Evolutionary conservation across 2,797 vertebrate species (phyloP).

Genomic region (Podargus strigoides): DNA sequence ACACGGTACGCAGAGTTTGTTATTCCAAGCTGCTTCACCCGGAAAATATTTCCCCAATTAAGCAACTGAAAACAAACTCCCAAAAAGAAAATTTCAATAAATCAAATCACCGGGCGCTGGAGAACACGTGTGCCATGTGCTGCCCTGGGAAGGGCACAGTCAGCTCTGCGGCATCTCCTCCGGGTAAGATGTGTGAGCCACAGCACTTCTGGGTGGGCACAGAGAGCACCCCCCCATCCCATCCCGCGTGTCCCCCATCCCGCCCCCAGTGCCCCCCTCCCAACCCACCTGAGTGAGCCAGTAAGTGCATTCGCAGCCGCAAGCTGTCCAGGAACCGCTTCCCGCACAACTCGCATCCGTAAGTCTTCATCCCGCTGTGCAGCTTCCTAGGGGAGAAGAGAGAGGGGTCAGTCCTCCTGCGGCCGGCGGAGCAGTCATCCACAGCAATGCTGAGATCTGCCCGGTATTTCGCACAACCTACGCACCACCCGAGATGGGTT

Average conservation of each 20-base stretch:
- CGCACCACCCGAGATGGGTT: fast-evolving
- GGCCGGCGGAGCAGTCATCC: not conserved
- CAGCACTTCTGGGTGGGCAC: not conserved
- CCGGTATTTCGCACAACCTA: not conserved
- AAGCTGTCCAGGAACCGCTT: slow-evolving; percentile 94
- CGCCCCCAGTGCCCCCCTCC: not conserved
- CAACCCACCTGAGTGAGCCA: slow-evolving; percentile 94
- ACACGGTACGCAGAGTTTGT: not conserved
- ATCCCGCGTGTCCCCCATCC: not conserved
- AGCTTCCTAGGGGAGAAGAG: slow-evolving; percentile 84
- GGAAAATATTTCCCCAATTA: slow-evolving; percentile 6
- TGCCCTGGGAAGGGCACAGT: not conserved
- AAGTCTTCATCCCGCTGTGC: slow-evolving; percentile 94
- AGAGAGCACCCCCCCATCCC: not conserved
- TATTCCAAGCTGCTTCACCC: not conserved
- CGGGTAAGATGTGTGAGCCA: fast-evolving
- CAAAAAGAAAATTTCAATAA: not conserved
- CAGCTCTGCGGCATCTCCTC: not conserved
- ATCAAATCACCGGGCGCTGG: not conserved
- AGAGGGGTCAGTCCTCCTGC: slow-evolving; percentile 20
- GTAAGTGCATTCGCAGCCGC: slow-evolving; percentile 96
- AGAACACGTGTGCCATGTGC: not conserved
- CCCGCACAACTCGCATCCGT: slow-evolving; percentile 95
- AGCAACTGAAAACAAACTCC: not conserved
- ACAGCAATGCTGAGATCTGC: fast-evolving